Conservation (phyloP, 2,797 vertebrate genomes). For the Nyctalus aviator region DNA sequence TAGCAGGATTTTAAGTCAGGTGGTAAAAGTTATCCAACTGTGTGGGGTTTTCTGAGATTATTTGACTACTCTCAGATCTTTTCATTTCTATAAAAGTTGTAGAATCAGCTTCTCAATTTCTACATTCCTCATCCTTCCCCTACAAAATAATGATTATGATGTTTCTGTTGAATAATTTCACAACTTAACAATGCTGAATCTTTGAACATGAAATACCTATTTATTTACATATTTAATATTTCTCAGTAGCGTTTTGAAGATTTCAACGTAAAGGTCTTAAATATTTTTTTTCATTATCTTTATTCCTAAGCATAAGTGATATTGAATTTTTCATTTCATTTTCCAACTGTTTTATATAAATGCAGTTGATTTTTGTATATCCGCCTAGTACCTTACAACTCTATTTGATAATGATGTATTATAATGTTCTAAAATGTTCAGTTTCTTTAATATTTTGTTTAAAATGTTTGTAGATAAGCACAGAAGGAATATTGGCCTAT, state of each 20-base stretch:
- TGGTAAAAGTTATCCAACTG: not conserved
- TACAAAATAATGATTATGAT: not conserved
- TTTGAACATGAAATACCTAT: not conserved
- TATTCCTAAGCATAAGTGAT: not conserved
- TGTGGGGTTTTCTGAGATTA: not conserved
- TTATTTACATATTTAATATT: slow-evolving; percentile 37
- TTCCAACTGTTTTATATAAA: slow-evolving; percentile 32
- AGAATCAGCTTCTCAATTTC: slow-evolving; percentile 12
- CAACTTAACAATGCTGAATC: not conserved
- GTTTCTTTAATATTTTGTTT: not conserved
- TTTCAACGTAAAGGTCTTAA: not conserved
- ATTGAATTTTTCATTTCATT: slow-evolving; percentile 24
- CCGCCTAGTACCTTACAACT: not conserved
- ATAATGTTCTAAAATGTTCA: not conserved
- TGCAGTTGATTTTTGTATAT: slow-evolving; percentile 2
- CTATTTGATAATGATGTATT: slow-evolving; percentile 22
- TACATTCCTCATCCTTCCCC: not conserved
- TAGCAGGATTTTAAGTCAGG: not conserved
- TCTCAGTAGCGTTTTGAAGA: not conserved
- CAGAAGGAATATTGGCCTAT: not conserved
- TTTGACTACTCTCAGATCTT: not conserved
- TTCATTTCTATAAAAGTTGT: not conserved
- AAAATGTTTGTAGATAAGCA: not conserved
- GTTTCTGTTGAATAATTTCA: not conserved
- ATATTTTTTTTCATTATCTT: slow-evolving; percentile 8